Evolutionary conservation across 2,888 invertebrate species (phyloP).

Genomic region (Thera britannica): DNA sequence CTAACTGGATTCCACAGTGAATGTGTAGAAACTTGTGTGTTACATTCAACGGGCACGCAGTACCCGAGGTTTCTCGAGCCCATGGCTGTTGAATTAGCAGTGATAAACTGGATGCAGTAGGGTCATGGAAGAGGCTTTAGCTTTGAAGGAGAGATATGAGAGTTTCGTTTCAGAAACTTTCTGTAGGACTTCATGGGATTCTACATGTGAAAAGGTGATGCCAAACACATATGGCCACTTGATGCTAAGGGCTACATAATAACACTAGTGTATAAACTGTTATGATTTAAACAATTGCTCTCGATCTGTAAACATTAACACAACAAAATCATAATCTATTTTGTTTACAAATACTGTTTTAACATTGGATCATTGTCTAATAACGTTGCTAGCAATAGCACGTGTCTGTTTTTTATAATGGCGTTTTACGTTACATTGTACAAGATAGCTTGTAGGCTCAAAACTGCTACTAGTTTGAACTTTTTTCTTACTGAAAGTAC

Average conservation of each 20-base stretch:
- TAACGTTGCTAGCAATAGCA: conserved; percentile 8
- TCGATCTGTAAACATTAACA: conserved; percentile 33
- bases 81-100: too few species aligned
- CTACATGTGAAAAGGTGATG: too few species aligned
- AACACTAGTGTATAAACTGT: conserved; percentile 1
- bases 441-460: conserved; percentile 48
- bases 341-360: conserved; percentile 33
- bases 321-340: conserved; percentile 17
- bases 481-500: conserved; percentile 42
- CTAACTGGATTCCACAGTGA: conserved; percentile 77
- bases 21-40: conserved; percentile 31
- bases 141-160: too few species aligned
- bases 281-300: conserved; percentile 17
- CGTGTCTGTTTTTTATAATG: conserved; percentile 40
- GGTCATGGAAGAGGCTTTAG: too few species aligned
- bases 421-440: conserved; percentile 51
- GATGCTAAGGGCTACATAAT: neutral
- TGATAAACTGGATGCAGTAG: too few species aligned
- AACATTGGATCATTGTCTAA: conserved; percentile 28
- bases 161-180: too few species aligned
- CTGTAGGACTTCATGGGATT: too few species aligned
- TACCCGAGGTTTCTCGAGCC: conserved; percentile 83
- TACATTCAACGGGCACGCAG: conserved; percentile 77
- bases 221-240: too few species aligned
- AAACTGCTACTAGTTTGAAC: conserved; percentile 34